Evolutionary conservation across 2,113 vertebrate species (phyloP).

Genomic region (Toxostoma redivivum): DNA sequence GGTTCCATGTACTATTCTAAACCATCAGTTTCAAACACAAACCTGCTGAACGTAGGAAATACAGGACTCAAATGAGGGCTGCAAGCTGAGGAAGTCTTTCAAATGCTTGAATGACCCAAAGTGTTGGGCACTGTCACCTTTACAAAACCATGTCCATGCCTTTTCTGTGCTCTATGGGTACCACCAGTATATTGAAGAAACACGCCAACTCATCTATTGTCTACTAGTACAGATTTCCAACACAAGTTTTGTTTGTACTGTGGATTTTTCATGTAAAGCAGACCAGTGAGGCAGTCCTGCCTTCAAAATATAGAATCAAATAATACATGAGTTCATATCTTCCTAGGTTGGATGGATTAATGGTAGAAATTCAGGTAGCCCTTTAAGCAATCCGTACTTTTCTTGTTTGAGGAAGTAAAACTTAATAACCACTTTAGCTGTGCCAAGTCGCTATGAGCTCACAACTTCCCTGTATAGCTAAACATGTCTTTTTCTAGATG

Average conservation of each 20-base stretch:
- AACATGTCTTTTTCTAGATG: background rate
- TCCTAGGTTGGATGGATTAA: background rate
- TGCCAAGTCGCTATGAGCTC: background rate
- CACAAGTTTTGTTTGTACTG: background rate
- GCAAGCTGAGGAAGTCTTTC: background rate
- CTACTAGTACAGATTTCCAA: background rate
- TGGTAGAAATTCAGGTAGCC: background rate
- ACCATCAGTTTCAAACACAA: background rate
- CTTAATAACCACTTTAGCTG: background rate
- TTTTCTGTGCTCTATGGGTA: background rate
- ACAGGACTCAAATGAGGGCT: background rate
- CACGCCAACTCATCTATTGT: background rate
- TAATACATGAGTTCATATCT: background rate
- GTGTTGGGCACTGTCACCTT: background rate
- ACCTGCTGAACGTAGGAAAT: background rate
- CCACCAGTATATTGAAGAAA: background rate
- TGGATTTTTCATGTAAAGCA: background rate
- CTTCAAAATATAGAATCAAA: background rate
- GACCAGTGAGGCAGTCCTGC: background rate
- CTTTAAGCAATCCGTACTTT: background rate
- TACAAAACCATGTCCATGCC: background rate
- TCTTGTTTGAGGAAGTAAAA: background rate
- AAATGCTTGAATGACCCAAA: background rate
- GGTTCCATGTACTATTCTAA: background rate
- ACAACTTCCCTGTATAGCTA: background rate